Base-by-base conservation (phyloP, 2,113 vertebrate species). In the Lagopus muta region DNA sequence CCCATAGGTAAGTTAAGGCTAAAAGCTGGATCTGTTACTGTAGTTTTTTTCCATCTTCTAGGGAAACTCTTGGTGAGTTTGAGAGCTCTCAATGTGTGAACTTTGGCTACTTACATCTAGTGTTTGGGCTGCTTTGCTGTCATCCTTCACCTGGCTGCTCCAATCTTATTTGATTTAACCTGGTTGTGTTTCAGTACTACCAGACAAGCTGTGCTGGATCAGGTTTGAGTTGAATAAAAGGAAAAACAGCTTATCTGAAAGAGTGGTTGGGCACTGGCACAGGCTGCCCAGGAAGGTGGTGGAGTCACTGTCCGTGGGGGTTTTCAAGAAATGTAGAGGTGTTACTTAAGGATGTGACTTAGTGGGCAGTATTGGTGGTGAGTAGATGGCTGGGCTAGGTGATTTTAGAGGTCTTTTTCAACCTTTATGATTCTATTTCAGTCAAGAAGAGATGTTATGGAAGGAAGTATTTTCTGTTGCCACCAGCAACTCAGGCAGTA, bases 41-140 rank as follows among this genome's bases (percentile, higher is more conserved):
- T 45, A 13, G 28, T 84, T 83, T 74, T 74, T 43, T 87, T 27
- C 13, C 8, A 15, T 27, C 0, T 1, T 36, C 28, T 18, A 75
- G 64, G 72, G 64, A 30, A 83, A 28, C 6, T 72, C 20, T 58
- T 47, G 30, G 25, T 21, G n/a, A 65, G 13, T 43, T 7, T 10
- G 14, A 0, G 2, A 60, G 30, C 7, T 16, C 19, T 24, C 0
- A 0, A 6, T 9, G 24, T 48, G 27, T 34, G 86, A 22, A 3
- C 4, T 10, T 8, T 16, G 60, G 22, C 24, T 69, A 24, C 48
- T 73, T 65, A 38, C 6, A 81, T 84, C 11, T 38, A 21, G 11
- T 10, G 42, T 8, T 42, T 9, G 2, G 2, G 5, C 7, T 76
- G 43, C 20, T 60, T 83, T 69, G 10, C 22, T 40, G 27, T 69